Evolutionary conservation across 2,888 invertebrate species (phyloP), one percentile per base, ranked within the genome.

Genomic region (Punctoribates punctum): DNA sequence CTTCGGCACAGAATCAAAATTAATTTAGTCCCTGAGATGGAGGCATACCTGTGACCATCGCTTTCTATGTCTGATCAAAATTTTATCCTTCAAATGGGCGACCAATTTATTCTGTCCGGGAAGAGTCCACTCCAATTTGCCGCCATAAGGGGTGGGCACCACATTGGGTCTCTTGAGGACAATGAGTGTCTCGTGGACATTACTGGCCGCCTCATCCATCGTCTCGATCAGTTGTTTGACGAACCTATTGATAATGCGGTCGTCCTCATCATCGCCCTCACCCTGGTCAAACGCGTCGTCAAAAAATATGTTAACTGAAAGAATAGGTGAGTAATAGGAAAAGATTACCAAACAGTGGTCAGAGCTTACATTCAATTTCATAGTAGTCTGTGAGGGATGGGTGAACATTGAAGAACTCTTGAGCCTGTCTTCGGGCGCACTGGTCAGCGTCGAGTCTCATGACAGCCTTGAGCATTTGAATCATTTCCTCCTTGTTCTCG

Each of bases 391-490:
- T 90, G 86, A 96, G 95, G 13, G 93, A 42, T 1, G 42, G 42
- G 13, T 42, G 42, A 42, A 42, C 8, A 42, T 42, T 89, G 80
- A 93, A 88, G 83, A 91, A 90, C 81, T 91, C 90, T 83, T 91
- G 90, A 2, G 92, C 92, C 79, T 93, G 90, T 79, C 91, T 87
- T 74, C 93, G 88, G 0, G 94, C 92, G 82, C 92, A 90, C 83
- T 96, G 95, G 83, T 96, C 95, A 83, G 91, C 91, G 83, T 96
- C 96, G 84, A 96, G 84, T 79, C 95, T 78, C 74, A 92, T 86
- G 81, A 96, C 89, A 75, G 95, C 95, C 84, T 93, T 93, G 79
- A 96, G 87, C 83, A 96, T 90, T 82, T 92, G 92, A 81, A 91
- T 89, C 93, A 96, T 94, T 85, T 96, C 96, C 29, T 90, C 91